Percentiles rank a stretch among this genome's conserved stretches.
These are phyloP conservation scores for Atta colombica DNA, from an alignment of 1,140 invertebrate genomes.

Conservation along the genomic window DNA sequence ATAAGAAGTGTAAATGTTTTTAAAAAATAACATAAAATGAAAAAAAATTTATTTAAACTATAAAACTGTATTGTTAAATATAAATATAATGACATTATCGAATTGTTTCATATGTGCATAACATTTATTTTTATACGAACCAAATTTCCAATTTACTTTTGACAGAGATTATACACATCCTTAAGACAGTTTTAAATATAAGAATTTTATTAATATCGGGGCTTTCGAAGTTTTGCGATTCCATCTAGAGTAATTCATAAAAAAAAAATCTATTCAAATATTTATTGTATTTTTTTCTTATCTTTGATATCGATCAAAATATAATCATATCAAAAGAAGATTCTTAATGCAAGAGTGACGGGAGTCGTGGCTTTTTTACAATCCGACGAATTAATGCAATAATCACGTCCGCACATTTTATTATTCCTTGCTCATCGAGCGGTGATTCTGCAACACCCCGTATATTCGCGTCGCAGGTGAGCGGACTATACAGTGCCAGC, in stretches of 20 bases:
- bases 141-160: too few relatives aligned
- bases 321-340: not conserved
- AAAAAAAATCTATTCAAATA: slow-evolving; percentile 5
- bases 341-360: not conserved
- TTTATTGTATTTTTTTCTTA: not conserved
- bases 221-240: not conserved
- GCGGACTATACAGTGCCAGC: slow-evolving; percentile 81
- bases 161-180: too few relatives aligned
- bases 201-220: too few relatives aligned
- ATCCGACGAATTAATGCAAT: not conserved
- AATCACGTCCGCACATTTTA: too few relatives aligned
- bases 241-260: not conserved
- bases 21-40: too few relatives aligned
- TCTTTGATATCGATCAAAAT: not conserved
- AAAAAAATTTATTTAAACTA: too few relatives aligned
- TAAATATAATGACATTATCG: too few relatives aligned
- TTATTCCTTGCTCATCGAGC: not conserved
- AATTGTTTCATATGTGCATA: too few relatives aligned
- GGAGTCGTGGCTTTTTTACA: not conserved
- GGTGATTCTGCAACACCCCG: slow-evolving; percentile 74
- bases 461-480: slow-evolving; percentile 78
- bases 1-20: too few relatives aligned
- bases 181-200: too few relatives aligned
- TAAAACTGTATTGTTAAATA: too few relatives aligned
- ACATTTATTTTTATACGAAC: too few relatives aligned